Base-by-base conservation (phyloP, 2,113 vertebrate genomes). In the Corapipo altera region DNA sequence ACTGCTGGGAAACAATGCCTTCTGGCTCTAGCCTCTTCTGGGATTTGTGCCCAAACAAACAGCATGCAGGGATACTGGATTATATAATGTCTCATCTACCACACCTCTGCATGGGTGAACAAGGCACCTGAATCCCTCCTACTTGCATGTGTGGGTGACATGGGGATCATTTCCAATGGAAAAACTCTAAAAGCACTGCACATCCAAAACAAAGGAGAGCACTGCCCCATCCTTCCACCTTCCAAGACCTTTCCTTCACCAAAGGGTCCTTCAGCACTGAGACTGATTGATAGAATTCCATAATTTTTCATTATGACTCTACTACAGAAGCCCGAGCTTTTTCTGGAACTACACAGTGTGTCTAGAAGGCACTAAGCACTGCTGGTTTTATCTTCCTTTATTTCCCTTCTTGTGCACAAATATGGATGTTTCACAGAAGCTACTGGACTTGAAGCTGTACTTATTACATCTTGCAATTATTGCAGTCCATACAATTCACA, bases 61-160 rank as follows among this genome's bases (percentile, higher is more conserved):
- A 77, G 67, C 54, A 74, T 0, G 3, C 4, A 78, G 48, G 61
- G 33, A 86, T 19, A 33, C n/a, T 3, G 6, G 58, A 52, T 30
- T 58, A 27, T 11, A 9, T 1, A 20, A 21, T 2, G 15, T 28
- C 65, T 81, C 35, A 37, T 11, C 26, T 55, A 35, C 70, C 4
- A 3, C 61, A 66, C 12, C 57, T 61, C 59, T 24, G 18, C 0
- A 0, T 6, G 32, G 33, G 27, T 48, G 35, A 87, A 55, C 15
- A 78, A 69, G 80, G 51, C 9, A 37, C n/a, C 32, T 10, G 24
- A 66, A 62, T 35, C 44, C 51, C 62, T 9, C 33, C 8, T 0
- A 1, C 15, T 7, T 2, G 8, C 30, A 64, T 0, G 0, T 15
- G 37, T 54, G 32, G 11, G n/a, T 61, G 67, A 48, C 37, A 15